Evolutionary conservation across 2,888 invertebrate genomes (phyloP), one percentile per base, ranked within the genome.

Genomic region (Polyommatus icarus): DNA sequence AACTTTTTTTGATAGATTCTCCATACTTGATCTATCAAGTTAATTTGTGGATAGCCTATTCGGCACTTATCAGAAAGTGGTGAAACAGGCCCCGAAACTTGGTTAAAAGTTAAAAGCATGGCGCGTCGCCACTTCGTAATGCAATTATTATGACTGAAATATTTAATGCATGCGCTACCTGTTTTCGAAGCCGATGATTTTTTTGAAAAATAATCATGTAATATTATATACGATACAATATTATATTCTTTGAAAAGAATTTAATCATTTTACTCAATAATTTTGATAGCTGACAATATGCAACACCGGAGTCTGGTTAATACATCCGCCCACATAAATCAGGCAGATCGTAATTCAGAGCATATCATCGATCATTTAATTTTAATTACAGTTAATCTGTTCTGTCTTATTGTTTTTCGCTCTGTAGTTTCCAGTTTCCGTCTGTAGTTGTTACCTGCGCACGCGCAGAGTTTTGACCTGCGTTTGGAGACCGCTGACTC

Each of bases 391-490:
- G 15, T n/a, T 57, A 59, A 10, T 8, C 20, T 24, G 61, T 61
- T 24, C 8, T 61, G 61, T 61, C 20, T 24, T 20, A 12, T 61
- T 24, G 61, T 61, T 61, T 24, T 8, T 61, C 8, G 61, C 12
- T 61, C 61, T 61, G 24, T 61, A 61, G 10, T 20, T 59, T 8
- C 15, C 32, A 10, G 4, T n/a, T n/a, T 32, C 29, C 71, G 71
- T 12, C 15, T 29, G 15, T 24, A 15, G 12, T 32, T 15, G 1
- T 20, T 32, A 71, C 32, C 71, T 36, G 71, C 71, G 71, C 36
- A 36, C 8, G 71, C 71, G 71, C 71, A 71, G 71, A 6, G 18
- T 71, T 71, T 71, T 71, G 71, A 71, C 36, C 71, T 36, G 71
- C n/a, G 36, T 18, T 29, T 18, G 18, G 54, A 54, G 54, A 54